These are phyloP conservation scores for Trinorchestia longiramus DNA, from an alignment of 1,140 invertebrate species.

Conservation along the genomic window DNA sequence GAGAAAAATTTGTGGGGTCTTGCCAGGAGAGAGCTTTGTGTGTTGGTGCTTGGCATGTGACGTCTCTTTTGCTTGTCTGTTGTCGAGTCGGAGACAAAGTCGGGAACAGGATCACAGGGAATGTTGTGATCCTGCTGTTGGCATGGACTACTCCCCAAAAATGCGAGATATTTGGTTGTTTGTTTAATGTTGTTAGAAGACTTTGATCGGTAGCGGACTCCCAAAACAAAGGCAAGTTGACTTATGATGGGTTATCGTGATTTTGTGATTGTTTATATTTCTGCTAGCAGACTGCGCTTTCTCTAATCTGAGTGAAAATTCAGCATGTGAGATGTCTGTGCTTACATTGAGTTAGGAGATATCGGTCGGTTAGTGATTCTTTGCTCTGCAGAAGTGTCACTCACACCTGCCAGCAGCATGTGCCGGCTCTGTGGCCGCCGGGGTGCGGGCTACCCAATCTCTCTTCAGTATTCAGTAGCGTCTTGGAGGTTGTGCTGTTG, in stretches of 20 bases:
- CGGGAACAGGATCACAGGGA: neutral
- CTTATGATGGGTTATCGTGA: neutral
- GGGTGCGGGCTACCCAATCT: neutral
- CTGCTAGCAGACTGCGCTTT: too few relatives aligned
- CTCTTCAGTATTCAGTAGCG: neutral
- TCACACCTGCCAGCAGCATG: neutral
- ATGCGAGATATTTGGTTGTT: neutral
- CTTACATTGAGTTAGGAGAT: neutral
- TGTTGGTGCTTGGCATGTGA: neutral
- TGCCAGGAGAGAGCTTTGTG: neutral
- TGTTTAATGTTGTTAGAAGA: neutral
- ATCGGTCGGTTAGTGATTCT: neutral
- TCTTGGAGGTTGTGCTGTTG: conserved; percentile 22
- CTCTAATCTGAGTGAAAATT: neutral
- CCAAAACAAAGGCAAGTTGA: neutral
- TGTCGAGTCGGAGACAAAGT: neutral
- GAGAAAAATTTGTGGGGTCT: neutral
- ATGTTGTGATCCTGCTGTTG: neutral
- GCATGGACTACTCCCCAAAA: too few relatives aligned
- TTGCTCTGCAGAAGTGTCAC: neutral
- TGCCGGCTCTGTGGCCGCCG: neutral
- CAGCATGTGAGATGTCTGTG: neutral
- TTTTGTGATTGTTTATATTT: neutral
- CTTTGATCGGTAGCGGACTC: neutral
- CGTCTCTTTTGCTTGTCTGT: neutral